Percentiles rank a stretch among this genome's conserved stretches.
Evolutionary conservation across 2,888 invertebrate species (phyloP).

Genomic region (Globia sparganii): DNA sequence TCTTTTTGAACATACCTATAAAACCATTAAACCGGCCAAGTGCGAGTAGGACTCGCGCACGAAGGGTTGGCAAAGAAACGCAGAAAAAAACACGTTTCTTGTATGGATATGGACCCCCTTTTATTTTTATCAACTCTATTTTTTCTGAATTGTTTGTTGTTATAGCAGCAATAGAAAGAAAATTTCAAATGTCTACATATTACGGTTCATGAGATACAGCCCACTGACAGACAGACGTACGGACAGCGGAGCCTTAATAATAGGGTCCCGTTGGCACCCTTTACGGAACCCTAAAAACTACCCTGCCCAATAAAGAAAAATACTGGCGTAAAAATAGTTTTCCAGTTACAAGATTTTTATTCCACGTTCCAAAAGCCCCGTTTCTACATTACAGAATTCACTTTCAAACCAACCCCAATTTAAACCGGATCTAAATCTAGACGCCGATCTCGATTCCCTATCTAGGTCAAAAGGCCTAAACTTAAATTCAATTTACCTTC

Average conservation of each 20-base stretch:
- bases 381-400: conserved; percentile 11
- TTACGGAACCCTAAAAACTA: neutral
- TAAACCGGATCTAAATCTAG: conserved; percentile 40
- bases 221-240: neutral
- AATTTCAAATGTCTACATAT: neutral
- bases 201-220: neutral
- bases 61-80: neutral
- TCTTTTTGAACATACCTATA: no score
- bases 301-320: neutral
- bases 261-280: neutral
- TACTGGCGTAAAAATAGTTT: neutral
- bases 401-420: conserved; percentile 17
- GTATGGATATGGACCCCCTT: neutral
- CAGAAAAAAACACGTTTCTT: neutral
- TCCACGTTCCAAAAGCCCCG: neutral
- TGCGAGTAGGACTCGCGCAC: no score
- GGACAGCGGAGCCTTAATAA: neutral
- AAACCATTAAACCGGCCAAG: no score
- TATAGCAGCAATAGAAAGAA: neutral
- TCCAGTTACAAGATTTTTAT: no score
- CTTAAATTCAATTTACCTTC: conserved; percentile 88
- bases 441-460: conserved; percentile 35
- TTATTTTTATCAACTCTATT: no score
- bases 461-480: conserved; percentile 55
- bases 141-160: neutral